Base-by-base conservation (phyloP, 2,113 vertebrate species). In the Rhynchomys soricoides region DNA sequence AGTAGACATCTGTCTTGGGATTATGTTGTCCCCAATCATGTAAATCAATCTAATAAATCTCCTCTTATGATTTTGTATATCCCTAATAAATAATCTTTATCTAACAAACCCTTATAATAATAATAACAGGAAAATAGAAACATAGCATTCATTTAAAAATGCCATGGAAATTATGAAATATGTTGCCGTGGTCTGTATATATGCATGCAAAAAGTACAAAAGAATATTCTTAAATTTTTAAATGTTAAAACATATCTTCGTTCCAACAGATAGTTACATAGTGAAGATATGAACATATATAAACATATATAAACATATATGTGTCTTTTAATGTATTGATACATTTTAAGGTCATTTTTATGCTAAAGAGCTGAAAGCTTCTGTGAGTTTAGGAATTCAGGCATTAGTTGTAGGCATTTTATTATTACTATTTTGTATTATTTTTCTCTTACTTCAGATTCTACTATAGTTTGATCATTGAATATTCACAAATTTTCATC, bases 201-300 rank as follows among this genome's bases (percentile, higher is more conserved):
- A 78, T 40, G 0, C 6, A 40, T 71, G 3, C 68, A 88, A 68
- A 24, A 5, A 5, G 59, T 74, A 93, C 86, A 85, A 71, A 89
- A 5, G 59, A 82, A 79, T 79, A 87, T 90, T 93, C 22, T 57
- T 95, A 81, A 87, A 55, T 29, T 83, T 88, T 90, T 73, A 70
- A 8, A 40, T 87, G 59, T 66, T 22, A 70, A 86, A 62, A 87
- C 66, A 85, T 93, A 26, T 57, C 7, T 50, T 89, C 55, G 52
- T 7, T 71, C 74, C 73, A 88, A 73, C 86, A 89, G 64, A 64
- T 77, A 59, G 70, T 75, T 45, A 79, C 11, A 79, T 62, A 73
- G 43, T 4, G 45, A 71, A 92, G 86, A n/a, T 70, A 26, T 45
- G 22, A 85, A 15, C 13, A 4, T 89, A 2, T 48, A 52, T 43